These are phyloP conservation scores for Oncopodura yosiiana DNA, from an alignment of 1,140 invertebrate genomes.

Conservation along the genomic window DNA sequence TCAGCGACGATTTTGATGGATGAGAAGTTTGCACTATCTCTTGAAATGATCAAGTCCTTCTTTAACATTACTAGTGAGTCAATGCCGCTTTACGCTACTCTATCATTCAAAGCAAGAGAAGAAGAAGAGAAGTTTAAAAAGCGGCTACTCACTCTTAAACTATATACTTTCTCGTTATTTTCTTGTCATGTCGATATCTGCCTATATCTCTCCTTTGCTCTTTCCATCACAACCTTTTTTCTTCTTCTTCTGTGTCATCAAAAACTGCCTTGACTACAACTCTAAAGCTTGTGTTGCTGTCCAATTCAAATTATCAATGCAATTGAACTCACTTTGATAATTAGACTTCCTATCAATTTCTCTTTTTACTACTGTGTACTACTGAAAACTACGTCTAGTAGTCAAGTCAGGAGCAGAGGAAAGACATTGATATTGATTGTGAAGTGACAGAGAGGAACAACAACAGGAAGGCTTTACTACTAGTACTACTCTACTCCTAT, in stretches of 20 bases:
- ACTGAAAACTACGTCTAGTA: constrained; percentile 3
- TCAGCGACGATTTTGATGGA: constrained; percentile 34
- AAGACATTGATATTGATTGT: not conserved
- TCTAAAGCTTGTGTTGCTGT: constrained; percentile 5
- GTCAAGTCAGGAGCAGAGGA: not conserved
- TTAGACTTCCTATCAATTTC: constrained; percentile 15
- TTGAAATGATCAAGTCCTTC: constrained; percentile 30
- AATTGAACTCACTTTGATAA: constrained; percentile 20
- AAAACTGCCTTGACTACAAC: too few relatives aligned
- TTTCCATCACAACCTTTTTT: too few relatives aligned
- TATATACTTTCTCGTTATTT: not conserved
- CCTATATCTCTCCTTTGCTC: not conserved
- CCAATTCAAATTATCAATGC: constrained; percentile 19
- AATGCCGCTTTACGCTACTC: constrained; percentile 18
- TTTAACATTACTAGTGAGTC: constrained; percentile 16
- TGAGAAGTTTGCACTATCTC: constrained; percentile 32
- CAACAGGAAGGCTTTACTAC: too few relatives aligned
- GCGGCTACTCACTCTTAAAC: constrained; percentile 2
- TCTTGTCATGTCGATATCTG: not conserved
- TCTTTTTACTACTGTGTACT: constrained; percentile 5
- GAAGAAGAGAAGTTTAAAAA: not conserved
- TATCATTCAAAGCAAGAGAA: not conserved
- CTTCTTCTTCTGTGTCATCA: too few relatives aligned
- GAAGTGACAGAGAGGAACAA: not conserved
- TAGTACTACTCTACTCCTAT: too few relatives aligned